These are phyloP conservation scores for Portunus trituberculatus DNA, from an alignment of 1,140 invertebrate genomes.

Conservation along the genomic window DNA sequence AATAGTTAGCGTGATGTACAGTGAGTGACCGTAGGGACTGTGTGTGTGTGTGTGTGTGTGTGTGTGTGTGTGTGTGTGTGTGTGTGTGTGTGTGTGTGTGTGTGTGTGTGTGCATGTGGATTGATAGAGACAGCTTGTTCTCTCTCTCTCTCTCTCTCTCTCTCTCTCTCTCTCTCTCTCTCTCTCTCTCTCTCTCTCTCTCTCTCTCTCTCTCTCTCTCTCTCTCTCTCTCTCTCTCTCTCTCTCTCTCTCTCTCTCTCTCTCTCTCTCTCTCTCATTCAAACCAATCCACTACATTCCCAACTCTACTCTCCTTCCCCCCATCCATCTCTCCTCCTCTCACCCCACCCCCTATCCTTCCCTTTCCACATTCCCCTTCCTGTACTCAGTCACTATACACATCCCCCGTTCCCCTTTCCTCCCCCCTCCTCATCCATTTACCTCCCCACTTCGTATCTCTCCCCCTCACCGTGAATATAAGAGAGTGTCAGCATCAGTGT, in stretches of 20 bases:
- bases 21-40: background rate
- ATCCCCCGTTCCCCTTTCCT: too few relatives aligned
- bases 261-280: conserved; percentile 32
- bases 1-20: background rate
- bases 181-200: background rate
- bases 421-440: background rate
- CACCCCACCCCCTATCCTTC: too few relatives aligned
- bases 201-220: conserved; percentile 3
- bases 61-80: background rate
- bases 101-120: background rate
- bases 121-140: background rate
- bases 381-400: too few relatives aligned
- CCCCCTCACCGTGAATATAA: too few relatives aligned
- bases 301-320: background rate
- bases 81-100: background rate
- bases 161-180: background rate
- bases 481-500: too few relatives aligned
- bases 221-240: conserved; percentile 31
- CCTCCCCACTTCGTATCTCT: too few relatives aligned
- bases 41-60: background rate
- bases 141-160: background rate
- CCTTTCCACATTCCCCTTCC: too few relatives aligned
- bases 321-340: background rate
- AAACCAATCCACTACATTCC: background rate
- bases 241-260: conserved; percentile 7